Evolutionary conservation across 2,797 vertebrate species (phyloP).

Genomic region (Eulemur rubriventer): DNA sequence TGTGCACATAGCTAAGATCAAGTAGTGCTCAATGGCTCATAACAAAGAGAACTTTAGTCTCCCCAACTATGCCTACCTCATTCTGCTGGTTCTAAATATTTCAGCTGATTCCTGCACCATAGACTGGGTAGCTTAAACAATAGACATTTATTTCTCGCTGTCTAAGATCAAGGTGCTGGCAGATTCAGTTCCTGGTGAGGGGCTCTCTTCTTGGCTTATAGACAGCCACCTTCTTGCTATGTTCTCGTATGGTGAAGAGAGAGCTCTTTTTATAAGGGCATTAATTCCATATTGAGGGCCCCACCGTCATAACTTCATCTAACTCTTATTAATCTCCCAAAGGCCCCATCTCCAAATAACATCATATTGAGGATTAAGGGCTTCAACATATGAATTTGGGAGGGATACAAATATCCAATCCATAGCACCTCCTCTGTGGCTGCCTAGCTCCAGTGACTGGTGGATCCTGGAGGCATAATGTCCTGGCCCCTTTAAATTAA

Average conservation of each 20-base stretch:
- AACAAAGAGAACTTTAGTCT: not conserved
- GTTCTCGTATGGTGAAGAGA: not conserved
- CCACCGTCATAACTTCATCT: not conserved
- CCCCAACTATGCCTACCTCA: not conserved
- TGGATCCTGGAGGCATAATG: not conserved
- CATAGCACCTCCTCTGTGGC: no score
- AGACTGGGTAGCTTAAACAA: not conserved
- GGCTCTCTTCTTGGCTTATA: not conserved
- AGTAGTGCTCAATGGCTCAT: not conserved
- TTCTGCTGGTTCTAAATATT: not conserved
- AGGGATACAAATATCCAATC: not conserved
- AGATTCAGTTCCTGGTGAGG: not conserved
- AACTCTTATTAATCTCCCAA: not conserved
- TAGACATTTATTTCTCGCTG: not conserved
- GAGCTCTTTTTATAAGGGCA: not conserved
- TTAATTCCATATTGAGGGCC: not conserved
- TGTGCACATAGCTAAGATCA: not conserved
- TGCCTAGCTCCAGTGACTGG: not conserved
- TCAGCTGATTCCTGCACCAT: not conserved
- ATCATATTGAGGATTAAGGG: not conserved
- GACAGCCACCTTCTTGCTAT: not conserved
- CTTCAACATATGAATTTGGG: not conserved
- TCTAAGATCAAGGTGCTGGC: not conserved
- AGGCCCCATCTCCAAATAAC: not conserved
- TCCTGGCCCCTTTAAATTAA: not conserved